Base-by-base conservation (phyloP, 92 coral and sea anemone species). In the Epizoanthus fatuus region DNA sequence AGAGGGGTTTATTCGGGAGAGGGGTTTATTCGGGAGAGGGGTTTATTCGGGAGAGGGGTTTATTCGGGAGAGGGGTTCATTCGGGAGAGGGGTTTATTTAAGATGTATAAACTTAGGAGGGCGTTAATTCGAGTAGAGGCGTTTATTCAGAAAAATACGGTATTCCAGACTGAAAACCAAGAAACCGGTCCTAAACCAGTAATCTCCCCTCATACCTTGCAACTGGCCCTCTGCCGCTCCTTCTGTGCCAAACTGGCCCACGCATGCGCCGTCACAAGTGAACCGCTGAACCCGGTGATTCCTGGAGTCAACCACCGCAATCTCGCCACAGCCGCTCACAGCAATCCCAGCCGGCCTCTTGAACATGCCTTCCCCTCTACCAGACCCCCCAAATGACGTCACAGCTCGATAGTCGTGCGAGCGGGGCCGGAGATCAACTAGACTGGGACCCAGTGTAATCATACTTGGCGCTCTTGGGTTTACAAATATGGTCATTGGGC, bases 341-440 rank as follows among this genome's bases (percentile, higher is more conserved):
- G 95, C 89, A 29, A 94, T 57, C 62, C 98, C 98, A 67, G 94
- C 80, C 11, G 98, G 98, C 13, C 94, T 78, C 35, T 87, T 93
- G 52, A 94, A 86, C 60, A 72, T 74, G 19, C 80, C 82, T 39
- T 64, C 67, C 75, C 69, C 72, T 55, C 83, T 72, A 19, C 68
- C 86, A 52, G 80, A 35, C 3, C 87, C 69, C 9, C 92, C 87
- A 51, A 93, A 74, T 11, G 92, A 79, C 83, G 76, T 71, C n/a
- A 89, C 88, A 16, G 90, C 84, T 15, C 79, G 83, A 80, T 85
- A 90, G n/a, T 85, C 45, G 47, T n/a, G 69, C 13, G 79, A 86
- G 20, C 74, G 35, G 15, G 64, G 84, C 20, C 35, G 74, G 15
- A 80, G 65, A 4, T 59, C 80, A 1, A 42, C 54, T n/a, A 87